Conservation (phyloP, 53 echinoderm and acorn worm species). For the Astropecten irregularis region DNA sequence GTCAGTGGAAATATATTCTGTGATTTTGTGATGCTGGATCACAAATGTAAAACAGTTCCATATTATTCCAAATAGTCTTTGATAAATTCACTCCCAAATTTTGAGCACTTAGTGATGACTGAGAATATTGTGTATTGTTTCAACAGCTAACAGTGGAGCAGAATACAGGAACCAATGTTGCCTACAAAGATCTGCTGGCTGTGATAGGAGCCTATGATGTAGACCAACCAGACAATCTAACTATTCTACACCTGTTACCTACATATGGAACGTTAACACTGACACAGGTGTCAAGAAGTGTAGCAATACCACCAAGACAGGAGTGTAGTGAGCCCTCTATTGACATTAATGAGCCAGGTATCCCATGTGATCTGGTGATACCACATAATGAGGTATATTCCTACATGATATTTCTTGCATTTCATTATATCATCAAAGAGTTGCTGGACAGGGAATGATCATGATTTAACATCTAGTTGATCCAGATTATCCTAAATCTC, state of each 20-base stretch:
- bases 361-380: constrained; percentile 26
- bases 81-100: neutral
- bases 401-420: neutral
- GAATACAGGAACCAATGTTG: constrained; percentile 30
- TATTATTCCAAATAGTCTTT: neutral
- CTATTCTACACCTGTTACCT: constrained; percentile 10
- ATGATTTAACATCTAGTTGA: neutral
- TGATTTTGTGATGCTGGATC: neutral
- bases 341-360: neutral
- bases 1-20: neutral
- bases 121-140: neutral
- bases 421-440: neutral
- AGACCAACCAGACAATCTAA: constrained; percentile 35
- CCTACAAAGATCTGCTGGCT: constrained; percentile 17
- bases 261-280: constrained; percentile 19
- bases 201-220: constrained; percentile 56
- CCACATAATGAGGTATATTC: neutral
- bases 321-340: neutral
- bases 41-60: neutral
- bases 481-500: neutral
- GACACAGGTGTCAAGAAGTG: neutral
- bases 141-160: constrained; percentile 24
- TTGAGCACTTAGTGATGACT: neutral
- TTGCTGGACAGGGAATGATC: neutral
- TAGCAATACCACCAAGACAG: neutral